phyloP scores from a whole-genome alignment of 2,888 invertebrate genomes.

The Tetropium fuscum region DNA sequence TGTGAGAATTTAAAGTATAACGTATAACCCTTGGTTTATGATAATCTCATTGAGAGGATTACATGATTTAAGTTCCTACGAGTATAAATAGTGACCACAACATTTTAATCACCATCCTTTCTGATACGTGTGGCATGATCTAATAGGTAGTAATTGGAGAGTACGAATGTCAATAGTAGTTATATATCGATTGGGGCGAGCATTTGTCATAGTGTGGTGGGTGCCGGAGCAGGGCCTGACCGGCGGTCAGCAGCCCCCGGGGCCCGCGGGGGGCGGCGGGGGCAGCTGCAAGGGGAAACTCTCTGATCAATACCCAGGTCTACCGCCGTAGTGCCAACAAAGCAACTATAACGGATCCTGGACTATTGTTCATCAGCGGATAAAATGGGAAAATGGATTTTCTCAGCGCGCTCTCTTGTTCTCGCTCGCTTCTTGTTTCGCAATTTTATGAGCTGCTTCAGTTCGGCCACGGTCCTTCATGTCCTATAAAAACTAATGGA shows the following conservation, averaged over 20 bases:
- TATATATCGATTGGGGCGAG: slow-evolving; percentile 65
- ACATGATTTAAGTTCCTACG: too few relatives aligned
- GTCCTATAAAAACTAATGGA: slow-evolving; percentile 56
- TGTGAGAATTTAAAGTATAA: too few relatives aligned
- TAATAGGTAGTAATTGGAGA: slow-evolving; percentile 57
- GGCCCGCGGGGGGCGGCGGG: slow-evolving; percentile 49
- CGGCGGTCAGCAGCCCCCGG: slow-evolving; percentile 61
- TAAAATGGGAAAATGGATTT: slow-evolving; percentile 67
- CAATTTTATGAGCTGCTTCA: slow-evolving; percentile 51
- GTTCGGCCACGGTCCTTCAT: slow-evolving; percentile 50
- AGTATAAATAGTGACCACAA: slow-evolving; percentile 29
- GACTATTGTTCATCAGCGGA: slow-evolving; percentile 67
- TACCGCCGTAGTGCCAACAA: slow-evolving; percentile 68
- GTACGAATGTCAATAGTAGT: slow-evolving; percentile 64
- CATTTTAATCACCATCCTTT: slow-evolving; percentile 40
- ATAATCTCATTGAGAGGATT: too few relatives aligned
- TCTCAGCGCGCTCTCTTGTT: slow-evolving; percentile 47
- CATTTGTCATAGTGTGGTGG: slow-evolving; percentile 67
- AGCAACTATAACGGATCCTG: slow-evolving; percentile 68
- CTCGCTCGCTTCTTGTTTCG: slow-evolving; percentile 47
- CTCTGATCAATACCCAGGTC: slow-evolving; percentile 68
- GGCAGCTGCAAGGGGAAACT: slow-evolving; percentile 58
- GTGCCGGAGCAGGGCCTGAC: slow-evolving; percentile 60
- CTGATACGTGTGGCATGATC: slow-evolving; percentile 48
- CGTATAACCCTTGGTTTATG: too few relatives aligned